Base-by-base conservation (phyloP, 2,888 invertebrate genomes). In the Xylocampa areola region DNA sequence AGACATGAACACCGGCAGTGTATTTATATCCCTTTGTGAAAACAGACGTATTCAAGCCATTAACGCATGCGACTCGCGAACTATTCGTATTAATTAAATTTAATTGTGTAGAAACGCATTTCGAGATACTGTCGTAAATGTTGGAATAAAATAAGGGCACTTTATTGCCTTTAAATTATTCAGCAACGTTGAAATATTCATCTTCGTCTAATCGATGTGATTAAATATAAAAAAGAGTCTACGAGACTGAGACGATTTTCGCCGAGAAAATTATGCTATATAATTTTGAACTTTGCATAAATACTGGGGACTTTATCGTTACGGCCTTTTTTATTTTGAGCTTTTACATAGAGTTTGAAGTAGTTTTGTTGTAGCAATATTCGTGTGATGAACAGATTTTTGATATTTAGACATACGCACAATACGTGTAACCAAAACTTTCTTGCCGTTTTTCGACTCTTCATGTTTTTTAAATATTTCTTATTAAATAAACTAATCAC, bases 21-120 rank as follows among this genome's bases (percentile, higher is more conserved):
- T 86, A 88, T 88, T 90, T 87, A 90, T 87, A 86, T 76, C 81
- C 83, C 82, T 87, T 86, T 84, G 86, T 81, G 81, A 82, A 79
- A 80, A 84, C 85, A 89, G 85, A 87, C 87, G 86, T 85, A 85
- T 86, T 82, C 85, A 77, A 82, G 80, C 91, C 91, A 92, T 92
- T 92, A 91, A 86, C 85, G 84, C 73, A 74, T 80, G 80, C 86
- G 85, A 87, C 86, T 89, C 85, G 90, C 89, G 79, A 92, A 92
- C 91, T 92, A 91, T 92, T 90, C 88, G 85, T 89, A 91, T 91
- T 92, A 92, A 92, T 92, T 92, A 89, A 91, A 90, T 89, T 92
- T 91, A 92, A 92, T 91, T 90, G 91, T 91, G 87, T 86, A 87
- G 90, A 91, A 90, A 86, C 84, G 76, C 80, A 84, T 77, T 78